Conservation (phyloP, 1,140 invertebrate genomes). For the Heliconius congener region DNA sequence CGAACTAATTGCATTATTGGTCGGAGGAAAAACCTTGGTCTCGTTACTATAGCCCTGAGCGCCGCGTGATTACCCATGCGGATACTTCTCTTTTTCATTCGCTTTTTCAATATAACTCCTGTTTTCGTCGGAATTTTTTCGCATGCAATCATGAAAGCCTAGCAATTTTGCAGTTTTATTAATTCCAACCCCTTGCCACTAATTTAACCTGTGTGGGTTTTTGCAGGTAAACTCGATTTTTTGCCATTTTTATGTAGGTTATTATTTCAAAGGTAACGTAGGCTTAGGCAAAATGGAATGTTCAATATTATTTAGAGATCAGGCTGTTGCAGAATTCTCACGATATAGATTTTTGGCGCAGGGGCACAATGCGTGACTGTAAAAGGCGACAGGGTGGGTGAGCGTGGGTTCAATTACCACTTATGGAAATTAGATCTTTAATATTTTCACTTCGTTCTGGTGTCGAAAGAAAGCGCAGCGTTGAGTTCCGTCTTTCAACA, state of each 20-base stretch:
- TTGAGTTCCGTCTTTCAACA: too few relatives aligned
- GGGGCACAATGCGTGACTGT: too few relatives aligned
- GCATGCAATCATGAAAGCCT: slow-evolving; percentile 38
- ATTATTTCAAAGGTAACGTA: background rate
- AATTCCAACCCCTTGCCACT: slow-evolving; percentile 32
- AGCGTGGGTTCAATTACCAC: too few relatives aligned
- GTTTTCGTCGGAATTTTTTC: slow-evolving; percentile 34
- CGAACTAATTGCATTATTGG: slow-evolving; percentile 6
- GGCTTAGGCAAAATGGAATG: background rate
- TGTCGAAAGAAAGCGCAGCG: too few relatives aligned
- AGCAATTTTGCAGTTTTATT: slow-evolving; percentile 36
- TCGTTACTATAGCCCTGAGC: slow-evolving; percentile 20
- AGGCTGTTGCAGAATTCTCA: background rate
- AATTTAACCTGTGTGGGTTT: slow-evolving; percentile 31
- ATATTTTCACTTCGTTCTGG: too few relatives aligned
- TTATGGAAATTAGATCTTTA: too few relatives aligned
- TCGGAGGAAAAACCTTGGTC: slow-evolving; percentile 15
- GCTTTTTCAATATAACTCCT: slow-evolving; percentile 34
- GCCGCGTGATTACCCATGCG: slow-evolving; percentile 32
- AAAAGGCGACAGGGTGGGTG: too few relatives aligned
- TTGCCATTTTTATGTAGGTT: background rate
- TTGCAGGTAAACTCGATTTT: slow-evolving; percentile 5
- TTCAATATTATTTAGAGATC: background rate
- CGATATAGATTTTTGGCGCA: too few relatives aligned
- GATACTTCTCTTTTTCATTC: slow-evolving; percentile 28